Percentiles rank a stretch among this genome's conserved stretches.
These are phyloP conservation scores for Sinocyclocheilus grahami DNA, from an alignment of 2,113 vertebrate species.

Conservation along the genomic window DNA sequence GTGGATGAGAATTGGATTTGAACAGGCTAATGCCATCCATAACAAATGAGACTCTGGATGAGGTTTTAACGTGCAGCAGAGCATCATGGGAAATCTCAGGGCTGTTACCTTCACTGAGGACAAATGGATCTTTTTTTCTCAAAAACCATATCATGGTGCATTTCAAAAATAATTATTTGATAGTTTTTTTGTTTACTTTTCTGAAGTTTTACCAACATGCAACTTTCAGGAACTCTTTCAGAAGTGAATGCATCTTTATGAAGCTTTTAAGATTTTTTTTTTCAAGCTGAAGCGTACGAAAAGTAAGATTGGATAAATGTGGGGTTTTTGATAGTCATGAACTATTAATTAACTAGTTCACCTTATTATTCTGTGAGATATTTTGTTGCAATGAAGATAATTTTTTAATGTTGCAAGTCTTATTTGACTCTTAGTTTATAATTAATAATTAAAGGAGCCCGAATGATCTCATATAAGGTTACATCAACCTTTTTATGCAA, in stretches of 20 bases:
- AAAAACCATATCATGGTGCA: background rate
- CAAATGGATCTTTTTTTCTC: background rate
- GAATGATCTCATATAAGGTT: background rate
- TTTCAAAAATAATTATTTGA: background rate
- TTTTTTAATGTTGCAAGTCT: background rate
- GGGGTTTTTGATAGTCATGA: background rate
- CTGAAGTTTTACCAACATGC: background rate
- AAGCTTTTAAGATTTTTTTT: background rate
- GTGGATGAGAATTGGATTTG: constrained; percentile 68
- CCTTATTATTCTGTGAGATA: background rate
- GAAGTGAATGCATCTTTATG: background rate
- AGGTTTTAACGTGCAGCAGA: constrained; percentile 38
- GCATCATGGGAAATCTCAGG: constrained; percentile 34
- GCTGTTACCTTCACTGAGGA: constrained; percentile 11
- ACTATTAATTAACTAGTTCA: background rate
- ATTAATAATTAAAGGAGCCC: background rate
- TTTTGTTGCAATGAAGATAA: background rate
- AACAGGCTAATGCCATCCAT: constrained; percentile 60
- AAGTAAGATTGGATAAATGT: background rate
- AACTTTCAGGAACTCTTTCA: background rate
- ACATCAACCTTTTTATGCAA: background rate
- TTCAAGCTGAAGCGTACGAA: background rate
- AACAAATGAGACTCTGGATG: constrained; percentile 58
- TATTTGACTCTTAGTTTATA: background rate
- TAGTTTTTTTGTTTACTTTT: background rate